Conservation (phyloP, 2,113 vertebrate species). For the Tupaia chinensis region DNA sequence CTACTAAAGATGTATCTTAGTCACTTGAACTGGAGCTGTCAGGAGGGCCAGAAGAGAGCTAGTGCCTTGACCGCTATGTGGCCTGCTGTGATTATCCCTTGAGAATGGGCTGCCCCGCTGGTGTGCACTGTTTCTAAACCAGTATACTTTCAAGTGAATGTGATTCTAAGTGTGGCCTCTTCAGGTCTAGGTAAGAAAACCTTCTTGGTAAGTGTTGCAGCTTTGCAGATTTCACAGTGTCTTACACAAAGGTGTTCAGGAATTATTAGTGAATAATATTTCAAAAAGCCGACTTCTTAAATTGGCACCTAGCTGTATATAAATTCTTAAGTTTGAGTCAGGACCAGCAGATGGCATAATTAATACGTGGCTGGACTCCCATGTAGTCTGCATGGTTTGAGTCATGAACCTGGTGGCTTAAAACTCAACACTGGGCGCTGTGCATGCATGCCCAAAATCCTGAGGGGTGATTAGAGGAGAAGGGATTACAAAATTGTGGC, state of each 20-base stretch:
- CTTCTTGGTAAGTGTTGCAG: not conserved
- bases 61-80: not conserved
- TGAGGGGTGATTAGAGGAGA: too few relatives aligned
- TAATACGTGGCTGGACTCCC: too few relatives aligned
- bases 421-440: too few relatives aligned
- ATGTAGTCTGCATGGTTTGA: too few relatives aligned
- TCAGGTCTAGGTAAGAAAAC: not conserved
- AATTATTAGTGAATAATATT: constrained; percentile 25
- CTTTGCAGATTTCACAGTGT: not conserved
- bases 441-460: too few relatives aligned
- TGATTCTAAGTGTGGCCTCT: not conserved
- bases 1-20: not conserved
- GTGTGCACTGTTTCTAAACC: not conserved
- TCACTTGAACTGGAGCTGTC: not conserved
- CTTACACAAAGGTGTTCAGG: constrained; percentile 6
- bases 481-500: too few relatives aligned
- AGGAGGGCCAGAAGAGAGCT: not conserved
- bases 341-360: too few relatives aligned
- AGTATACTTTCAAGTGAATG: not conserved
- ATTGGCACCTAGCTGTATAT: not conserved
- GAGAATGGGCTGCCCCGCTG: not conserved
- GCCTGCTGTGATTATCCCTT: not conserved
- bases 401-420: too few relatives aligned
- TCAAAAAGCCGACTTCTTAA: constrained; percentile 52
- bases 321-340: not conserved